These are phyloP conservation scores for Drosophila funebris DNA, from an alignment of 1,140 invertebrate species.

Conservation along the genomic window DNA sequence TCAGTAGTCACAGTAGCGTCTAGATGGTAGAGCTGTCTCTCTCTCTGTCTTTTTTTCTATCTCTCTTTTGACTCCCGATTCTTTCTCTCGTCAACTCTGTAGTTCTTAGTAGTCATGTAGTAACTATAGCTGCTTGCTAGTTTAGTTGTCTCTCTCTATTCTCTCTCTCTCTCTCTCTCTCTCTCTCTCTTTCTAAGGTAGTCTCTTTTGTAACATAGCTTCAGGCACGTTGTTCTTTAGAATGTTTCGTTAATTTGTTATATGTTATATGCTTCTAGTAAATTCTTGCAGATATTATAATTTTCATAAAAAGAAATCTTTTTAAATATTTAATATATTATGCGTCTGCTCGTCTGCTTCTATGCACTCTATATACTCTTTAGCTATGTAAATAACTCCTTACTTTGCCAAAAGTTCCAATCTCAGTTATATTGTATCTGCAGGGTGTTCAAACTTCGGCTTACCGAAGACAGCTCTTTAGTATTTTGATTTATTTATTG, in stretches of 20 bases:
- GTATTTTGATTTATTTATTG: slow-evolving; percentile 4
- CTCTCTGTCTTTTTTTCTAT: not conserved
- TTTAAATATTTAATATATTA: not conserved
- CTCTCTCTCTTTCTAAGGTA: not conserved
- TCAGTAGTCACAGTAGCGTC: slow-evolving; percentile 43
- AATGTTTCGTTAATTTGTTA: slow-evolving; percentile 9
- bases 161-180: not conserved
- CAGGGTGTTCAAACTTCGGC: not conserved
- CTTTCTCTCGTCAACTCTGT: not conserved
- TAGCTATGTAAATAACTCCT: no score
- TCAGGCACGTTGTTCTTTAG: slow-evolving; percentile 1
- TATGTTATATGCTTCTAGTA: not conserved
- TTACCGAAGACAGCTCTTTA: not conserved
- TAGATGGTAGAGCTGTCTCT: slow-evolving; percentile 39
- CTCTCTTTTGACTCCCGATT: not conserved
- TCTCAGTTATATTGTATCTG: not conserved
- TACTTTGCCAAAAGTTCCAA: no score
- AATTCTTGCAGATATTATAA: not conserved
- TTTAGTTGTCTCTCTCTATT: not conserved
- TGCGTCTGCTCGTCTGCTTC: no score
- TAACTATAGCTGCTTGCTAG: not conserved
- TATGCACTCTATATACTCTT: no score
- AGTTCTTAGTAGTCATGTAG: not conserved
- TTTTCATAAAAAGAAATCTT: not conserved
- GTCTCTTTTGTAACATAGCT: slow-evolving; percentile 2